These are phyloP conservation scores for Halictus ligatus DNA, from an alignment of 2,888 invertebrate genomes.

Conservation along the genomic window DNA sequence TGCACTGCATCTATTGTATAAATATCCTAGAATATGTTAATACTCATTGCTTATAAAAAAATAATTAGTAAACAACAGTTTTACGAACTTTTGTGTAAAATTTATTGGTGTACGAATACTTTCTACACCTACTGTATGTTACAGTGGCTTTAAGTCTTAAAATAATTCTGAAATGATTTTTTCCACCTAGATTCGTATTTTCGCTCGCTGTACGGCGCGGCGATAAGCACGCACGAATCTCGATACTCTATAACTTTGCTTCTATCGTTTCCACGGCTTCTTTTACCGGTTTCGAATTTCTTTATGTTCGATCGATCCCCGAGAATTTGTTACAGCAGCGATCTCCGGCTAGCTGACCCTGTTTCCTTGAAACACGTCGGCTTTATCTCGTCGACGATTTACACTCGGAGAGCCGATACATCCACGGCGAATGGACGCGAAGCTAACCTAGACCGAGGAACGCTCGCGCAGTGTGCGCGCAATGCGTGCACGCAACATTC, in stretches of 20 bases:
- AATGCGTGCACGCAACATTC: constrained; percentile 14
- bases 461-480: neutral
- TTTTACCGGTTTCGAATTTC: neutral
- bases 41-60: too few species aligned
- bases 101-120: too few species aligned
- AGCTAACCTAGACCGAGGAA: neutral
- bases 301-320: neutral
- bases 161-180: too few species aligned
- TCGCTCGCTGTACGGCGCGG: too few species aligned
- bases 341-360: neutral
- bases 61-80: too few species aligned
- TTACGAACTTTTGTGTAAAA: too few species aligned
- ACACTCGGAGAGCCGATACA: neutral
- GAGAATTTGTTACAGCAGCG: neutral
- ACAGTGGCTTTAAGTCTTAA: too few species aligned
- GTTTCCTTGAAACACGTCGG: neutral
- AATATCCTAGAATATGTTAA: too few species aligned
- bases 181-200: too few species aligned
- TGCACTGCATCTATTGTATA: too few species aligned
- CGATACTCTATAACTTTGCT: neutral
- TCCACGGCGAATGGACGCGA: neutral
- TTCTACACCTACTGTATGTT: too few species aligned
- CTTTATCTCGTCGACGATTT: neutral
- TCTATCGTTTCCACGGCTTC: neutral
- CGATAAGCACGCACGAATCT: neutral